These are phyloP conservation scores for Myripristis jacobus DNA, from an alignment of 2,797 vertebrate species.

Conservation along the genomic window DNA sequence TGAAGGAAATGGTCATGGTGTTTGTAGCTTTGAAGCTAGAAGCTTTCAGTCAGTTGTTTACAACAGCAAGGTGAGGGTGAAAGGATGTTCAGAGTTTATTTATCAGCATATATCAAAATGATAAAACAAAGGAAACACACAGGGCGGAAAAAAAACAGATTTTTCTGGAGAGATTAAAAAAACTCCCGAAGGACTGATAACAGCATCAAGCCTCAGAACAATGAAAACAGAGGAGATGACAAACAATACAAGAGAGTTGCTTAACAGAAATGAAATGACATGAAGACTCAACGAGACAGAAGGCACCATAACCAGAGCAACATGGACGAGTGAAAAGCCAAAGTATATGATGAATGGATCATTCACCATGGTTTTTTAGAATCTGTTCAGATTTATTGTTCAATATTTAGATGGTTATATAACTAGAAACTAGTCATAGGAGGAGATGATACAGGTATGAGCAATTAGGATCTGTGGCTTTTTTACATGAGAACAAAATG, in stretches of 20 bases:
- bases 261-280: background rate
- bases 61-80: background rate
- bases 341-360: too few relatives aligned
- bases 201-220: slow-evolving; percentile 2
- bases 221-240: background rate
- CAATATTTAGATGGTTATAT: background rate
- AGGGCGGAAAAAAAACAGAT: slow-evolving; percentile 29
- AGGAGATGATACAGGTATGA: background rate
- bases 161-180: slow-evolving; percentile 32
- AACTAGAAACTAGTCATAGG: background rate
- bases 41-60: background rate
- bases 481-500: background rate
- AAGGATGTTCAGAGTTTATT: slow-evolving; percentile 1
- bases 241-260: background rate
- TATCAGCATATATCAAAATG: slow-evolving; percentile 14
- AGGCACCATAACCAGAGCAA: background rate
- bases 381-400: background rate
- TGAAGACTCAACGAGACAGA: background rate
- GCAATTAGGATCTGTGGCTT: background rate
- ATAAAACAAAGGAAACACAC: slow-evolving; percentile 16
- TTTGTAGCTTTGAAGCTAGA: background rate
- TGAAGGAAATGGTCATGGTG: background rate
- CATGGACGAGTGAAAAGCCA: background rate
- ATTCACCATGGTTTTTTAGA: too few relatives aligned
- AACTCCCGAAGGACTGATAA: background rate